Evolutionary conservation across 1,140 invertebrate genomes (phyloP), one percentile per base, ranked within the genome.

Genomic region (Leucophenga varia): DNA sequence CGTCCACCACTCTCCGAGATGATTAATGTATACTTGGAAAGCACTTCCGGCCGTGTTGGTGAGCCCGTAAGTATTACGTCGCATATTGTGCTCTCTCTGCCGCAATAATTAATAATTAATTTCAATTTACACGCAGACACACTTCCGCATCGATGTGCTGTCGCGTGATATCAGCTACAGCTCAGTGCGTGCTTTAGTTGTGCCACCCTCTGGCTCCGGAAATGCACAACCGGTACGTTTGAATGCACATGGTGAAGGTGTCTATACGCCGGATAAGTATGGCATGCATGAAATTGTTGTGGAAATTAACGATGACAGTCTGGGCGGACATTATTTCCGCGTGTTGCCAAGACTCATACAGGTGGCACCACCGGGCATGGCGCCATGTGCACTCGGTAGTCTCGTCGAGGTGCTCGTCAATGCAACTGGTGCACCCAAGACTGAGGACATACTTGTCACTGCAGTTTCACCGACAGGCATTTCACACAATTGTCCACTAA

Each of bases 361-460:
- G 72, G 91, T 95, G 35, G 87, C 86, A 42, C 88, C 89, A 28
- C 90, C 91, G 9, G 92, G 93, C 47, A 93, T 97, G 82, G 93
- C 95, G 40, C 95, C 92, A 16, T 97, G 94, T 77, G 89, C 92
- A 13, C 82, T 96, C 22, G 95, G 94, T 54, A 92, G 90, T 45
- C 86, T 95, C 41, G 94, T 97, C 5, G 94, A 97, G 83, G 90
- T 98, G 54, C 83, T 95, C 78, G 94, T 97, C 74, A 91, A 89
- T 82, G 86, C 86, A 55, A 89, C 87, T 61, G 86, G 92, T 81
- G 91, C 84, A 69, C 84, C 84, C 31, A 87, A 83, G 79, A 86
- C 83, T 69, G 88, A 88, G 76, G 91, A 84, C 59, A 89, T 93
- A 50, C 82, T 90, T 58, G 91, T 97, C 28, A 91, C 91, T 20